phyloP scores from a whole-genome alignment of 2,888 invertebrate genomes.

The Drosophila subquinaria region DNA sequence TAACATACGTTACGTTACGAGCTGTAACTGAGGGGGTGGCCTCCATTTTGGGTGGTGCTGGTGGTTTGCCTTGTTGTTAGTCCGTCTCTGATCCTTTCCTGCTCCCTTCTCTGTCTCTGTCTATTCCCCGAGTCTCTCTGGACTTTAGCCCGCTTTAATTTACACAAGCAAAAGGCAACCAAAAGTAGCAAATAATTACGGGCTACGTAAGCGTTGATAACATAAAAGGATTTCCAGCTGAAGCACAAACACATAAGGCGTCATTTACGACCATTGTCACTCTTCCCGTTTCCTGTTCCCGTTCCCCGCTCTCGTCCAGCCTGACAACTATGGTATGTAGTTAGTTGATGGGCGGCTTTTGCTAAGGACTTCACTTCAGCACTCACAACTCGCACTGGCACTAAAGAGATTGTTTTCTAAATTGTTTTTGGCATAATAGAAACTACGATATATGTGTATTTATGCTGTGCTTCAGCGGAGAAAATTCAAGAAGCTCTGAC shows the following conservation, averaged over 20 bases:
- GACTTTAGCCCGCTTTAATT: constrained; percentile 69
- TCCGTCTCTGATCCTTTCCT: constrained; percentile 7
- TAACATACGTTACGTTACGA: constrained; percentile 64
- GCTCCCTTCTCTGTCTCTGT: neutral
- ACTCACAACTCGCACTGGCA: constrained; percentile 19
- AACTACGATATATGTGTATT: constrained; percentile 42
- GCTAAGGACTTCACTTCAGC: constrained; percentile 37
- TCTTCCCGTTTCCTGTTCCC: constrained; percentile 5
- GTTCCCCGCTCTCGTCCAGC: neutral
- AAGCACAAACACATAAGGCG: constrained; percentile 58
- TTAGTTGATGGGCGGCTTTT: constrained; percentile 47
- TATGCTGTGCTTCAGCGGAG: constrained; percentile 16
- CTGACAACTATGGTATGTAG: constrained; percentile 21
- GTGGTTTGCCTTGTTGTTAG: constrained; percentile 6
- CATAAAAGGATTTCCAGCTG: constrained; percentile 73
- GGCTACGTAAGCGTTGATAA: constrained; percentile 72
- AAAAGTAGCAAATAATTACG: constrained; percentile 80
- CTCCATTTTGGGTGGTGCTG: neutral
- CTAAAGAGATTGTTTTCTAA: constrained; percentile 62
- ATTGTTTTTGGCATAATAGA: constrained; percentile 62
- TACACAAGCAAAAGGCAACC: constrained; percentile 61
- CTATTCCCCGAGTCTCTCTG: neutral
- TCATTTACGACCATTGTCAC: constrained; percentile 44
- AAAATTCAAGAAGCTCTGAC: neutral
- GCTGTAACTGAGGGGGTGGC: constrained; percentile 31